Evolutionary conservation across 2,888 invertebrate species (phyloP), one percentile per base, ranked within the genome.

Genomic region (Lasioglossum pauxillum): DNA sequence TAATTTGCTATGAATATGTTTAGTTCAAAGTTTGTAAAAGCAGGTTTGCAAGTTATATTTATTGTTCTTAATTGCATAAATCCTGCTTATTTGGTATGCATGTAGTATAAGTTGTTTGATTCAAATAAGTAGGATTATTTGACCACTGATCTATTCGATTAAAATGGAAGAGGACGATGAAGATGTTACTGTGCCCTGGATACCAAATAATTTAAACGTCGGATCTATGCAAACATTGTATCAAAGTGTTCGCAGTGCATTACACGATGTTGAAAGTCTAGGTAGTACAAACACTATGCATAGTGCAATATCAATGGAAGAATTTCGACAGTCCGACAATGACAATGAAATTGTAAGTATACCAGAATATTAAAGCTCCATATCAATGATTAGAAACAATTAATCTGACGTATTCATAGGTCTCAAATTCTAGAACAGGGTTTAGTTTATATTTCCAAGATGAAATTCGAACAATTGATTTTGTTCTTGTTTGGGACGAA

Each of bases 401-500:
- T 73, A 69, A 73, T 46, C 46, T 3, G 31, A 41, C 14, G 27
- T 78, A 38, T 78, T 83, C 86, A 60, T 72, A 93, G 93, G 73
- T 88, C 19, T 90, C 92, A 10, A 90, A 91, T 72, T 89, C 86
- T 46, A 89, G 88, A 27, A 87, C 89, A 74, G 84, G 85, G 14
- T 92, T 91, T 35, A 94, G 92, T 87, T 91, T 97, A 82, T 97
- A 96, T 88, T 98, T 98, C 95, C 96, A 96, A 87, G 98, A 98
- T 94, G 97, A 97, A 16, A 95, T 96, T 12, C 96, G 97, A 41
- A 97, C 97, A 5, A 97, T 98, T 90, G 98, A 98, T 95, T 98
- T 97, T 95, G 97, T 98, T 72, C 94, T 98, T 78, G 98, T 97
- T 14, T 98, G 98, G 97, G 97, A 97, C 94, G 95, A 96, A 78